These are phyloP conservation scores for Argyra leucocephala DNA, from an alignment of 2,888 invertebrate species.

Conservation along the genomic window DNA sequence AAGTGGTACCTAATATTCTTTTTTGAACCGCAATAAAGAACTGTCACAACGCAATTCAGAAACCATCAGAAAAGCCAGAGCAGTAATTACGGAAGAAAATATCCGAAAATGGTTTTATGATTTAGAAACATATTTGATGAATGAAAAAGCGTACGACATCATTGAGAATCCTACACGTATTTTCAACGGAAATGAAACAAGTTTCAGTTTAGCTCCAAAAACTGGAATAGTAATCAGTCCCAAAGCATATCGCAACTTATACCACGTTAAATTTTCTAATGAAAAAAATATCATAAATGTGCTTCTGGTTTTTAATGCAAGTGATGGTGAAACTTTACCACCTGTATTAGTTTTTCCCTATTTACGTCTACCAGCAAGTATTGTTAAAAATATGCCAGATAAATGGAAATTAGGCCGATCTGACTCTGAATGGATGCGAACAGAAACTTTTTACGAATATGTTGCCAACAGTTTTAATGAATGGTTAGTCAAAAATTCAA, in stretches of 20 bases:
- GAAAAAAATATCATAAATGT: slow-evolving; percentile 15
- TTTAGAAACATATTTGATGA: slow-evolving; percentile 7
- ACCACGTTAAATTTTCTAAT: slow-evolving; percentile 8
- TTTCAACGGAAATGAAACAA: slow-evolving; percentile 15
- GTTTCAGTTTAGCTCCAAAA: slow-evolving; percentile 12
- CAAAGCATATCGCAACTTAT: not conserved
- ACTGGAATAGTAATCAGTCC: slow-evolving; percentile 14
- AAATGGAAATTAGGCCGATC: slow-evolving; percentile 13
- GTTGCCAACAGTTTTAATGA: slow-evolving; percentile 13
- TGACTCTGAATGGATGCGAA: slow-evolving; percentile 15
- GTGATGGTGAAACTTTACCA: slow-evolving; percentile 12
- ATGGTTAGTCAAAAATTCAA: slow-evolving; percentile 13
- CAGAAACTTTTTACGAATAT: slow-evolving; percentile 15
- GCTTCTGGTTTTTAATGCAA: slow-evolving; percentile 13
- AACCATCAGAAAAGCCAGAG: slow-evolving; percentile 13
- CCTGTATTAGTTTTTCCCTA: slow-evolving; percentile 11
- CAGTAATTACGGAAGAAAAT: slow-evolving; percentile 13
- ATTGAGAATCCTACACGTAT: slow-evolving; percentile 15
- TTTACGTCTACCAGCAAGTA: slow-evolving; percentile 2
- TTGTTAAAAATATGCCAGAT: slow-evolving; percentile 10
- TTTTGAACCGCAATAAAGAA: slow-evolving; percentile 13
- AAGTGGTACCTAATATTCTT: slow-evolving; percentile 13
- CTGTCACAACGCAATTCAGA: slow-evolving; percentile 2
- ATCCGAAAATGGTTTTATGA: slow-evolving; percentile 15
- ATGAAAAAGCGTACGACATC: slow-evolving; percentile 12